Conservation (phyloP, 2,797 vertebrate genomes). For the Pseudochirops cupreus region DNA sequence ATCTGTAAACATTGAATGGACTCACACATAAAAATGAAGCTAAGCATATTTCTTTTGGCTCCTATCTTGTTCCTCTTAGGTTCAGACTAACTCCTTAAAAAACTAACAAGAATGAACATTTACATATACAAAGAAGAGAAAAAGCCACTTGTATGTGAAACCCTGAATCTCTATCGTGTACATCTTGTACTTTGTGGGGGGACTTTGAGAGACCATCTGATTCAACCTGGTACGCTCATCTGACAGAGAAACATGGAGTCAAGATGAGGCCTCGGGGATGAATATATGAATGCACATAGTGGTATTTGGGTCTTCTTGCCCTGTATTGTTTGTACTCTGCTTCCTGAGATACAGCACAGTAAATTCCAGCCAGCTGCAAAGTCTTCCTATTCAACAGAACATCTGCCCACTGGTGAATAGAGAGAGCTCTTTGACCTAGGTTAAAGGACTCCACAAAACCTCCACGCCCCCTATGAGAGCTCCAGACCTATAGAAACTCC, state of each 20-base stretch:
- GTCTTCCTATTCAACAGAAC: background rate
- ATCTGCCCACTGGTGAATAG: background rate
- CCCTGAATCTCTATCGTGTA: background rate
- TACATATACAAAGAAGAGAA: background rate
- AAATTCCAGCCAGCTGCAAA: background rate
- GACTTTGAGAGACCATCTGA: background rate
- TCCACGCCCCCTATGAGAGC: background rate
- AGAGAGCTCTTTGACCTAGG: background rate
- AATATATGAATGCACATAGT: background rate
- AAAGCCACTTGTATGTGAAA: background rate
- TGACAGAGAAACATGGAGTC: background rate
- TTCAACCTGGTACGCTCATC: background rate
- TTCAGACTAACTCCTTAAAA: background rate
- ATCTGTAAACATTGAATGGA: background rate
- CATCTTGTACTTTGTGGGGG: background rate
- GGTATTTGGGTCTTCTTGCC: background rate
- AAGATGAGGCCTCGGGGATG: background rate
- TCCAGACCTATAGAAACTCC: background rate
- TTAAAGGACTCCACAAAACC: conserved; percentile 22
- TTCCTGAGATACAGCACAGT: background rate
- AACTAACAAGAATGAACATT: background rate
- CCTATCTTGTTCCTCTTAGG: conserved; percentile 14
- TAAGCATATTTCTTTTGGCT: conserved; percentile 24
- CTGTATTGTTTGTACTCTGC: background rate
- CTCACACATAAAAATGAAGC: conserved; percentile 7